Percentiles rank a stretch among this genome's conserved stretches.
These are phyloP conservation scores for Tiaroga cobitis DNA, from an alignment of 2,797 vertebrate species.

Conservation along the genomic window DNA sequence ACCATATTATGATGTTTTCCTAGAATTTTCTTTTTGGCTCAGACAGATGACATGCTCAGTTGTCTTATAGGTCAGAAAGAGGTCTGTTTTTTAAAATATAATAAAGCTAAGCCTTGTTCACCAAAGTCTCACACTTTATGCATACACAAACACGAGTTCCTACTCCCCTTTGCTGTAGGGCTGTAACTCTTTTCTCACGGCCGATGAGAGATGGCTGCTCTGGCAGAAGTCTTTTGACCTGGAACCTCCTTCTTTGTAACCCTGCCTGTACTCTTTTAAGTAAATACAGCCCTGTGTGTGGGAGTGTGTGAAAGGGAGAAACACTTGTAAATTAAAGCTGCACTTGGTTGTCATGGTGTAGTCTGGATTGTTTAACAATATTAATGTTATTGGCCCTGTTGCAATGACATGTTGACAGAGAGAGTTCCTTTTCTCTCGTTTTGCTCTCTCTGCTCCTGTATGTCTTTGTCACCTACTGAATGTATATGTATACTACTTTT, in stretches of 20 bases:
- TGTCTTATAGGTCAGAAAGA: conserved; percentile 2
- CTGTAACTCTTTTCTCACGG: conserved; percentile 22
- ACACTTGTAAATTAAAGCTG: conserved; percentile 5
- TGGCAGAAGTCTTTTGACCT: conserved; percentile 19
- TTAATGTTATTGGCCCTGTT: conserved; percentile 19
- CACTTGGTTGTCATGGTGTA: conserved; percentile 40
- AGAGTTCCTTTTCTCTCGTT: not conserved
- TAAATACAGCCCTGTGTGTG: conserved; percentile 30
- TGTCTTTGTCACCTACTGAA: conserved; percentile 26
- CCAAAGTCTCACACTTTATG: conserved; percentile 6
- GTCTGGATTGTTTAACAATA: conserved; percentile 23
- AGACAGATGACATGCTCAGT: not conserved
- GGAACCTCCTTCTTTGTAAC: conserved; percentile 20
- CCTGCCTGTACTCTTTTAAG: conserved; percentile 15
- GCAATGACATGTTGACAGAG: conserved; percentile 34
- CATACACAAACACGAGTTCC: conserved; percentile 13
- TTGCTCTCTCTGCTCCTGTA: conserved; percentile 5
- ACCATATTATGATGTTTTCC: not conserved
- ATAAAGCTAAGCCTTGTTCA: conserved; percentile 31
- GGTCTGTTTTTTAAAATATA: conserved; percentile 1
- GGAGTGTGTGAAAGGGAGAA: conserved; percentile 42
- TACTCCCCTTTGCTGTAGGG: conserved; percentile 1
- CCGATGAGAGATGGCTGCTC: conserved; percentile 9
- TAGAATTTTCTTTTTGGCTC: not conserved
- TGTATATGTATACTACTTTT: not conserved